Conservation (phyloP, 2,113 vertebrate genomes). For the Acrocephalus kingi region DNA sequence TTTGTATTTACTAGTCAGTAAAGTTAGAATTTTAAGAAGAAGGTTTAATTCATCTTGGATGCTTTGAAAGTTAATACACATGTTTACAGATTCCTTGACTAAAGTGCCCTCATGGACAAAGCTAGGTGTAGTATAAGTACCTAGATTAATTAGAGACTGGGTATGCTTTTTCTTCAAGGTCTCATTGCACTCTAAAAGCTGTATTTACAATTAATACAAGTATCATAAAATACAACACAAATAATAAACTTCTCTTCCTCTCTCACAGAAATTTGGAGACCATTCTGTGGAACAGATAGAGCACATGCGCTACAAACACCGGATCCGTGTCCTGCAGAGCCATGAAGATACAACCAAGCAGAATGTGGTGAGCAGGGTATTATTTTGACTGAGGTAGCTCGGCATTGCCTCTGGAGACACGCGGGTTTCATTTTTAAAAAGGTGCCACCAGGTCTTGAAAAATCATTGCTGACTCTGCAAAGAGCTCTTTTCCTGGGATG, state of each 20-base stretch:
- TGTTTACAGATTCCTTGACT: neutral
- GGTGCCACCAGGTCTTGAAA: neutral
- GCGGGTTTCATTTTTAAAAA: neutral
- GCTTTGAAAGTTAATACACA: neutral
- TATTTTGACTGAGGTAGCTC: neutral
- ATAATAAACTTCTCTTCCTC: neutral
- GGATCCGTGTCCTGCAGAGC: conserved; percentile 89
- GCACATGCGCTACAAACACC: conserved; percentile 87
- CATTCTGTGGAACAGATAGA: conserved; percentile 90
- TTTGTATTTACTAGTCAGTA: neutral
- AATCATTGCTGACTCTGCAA: neutral
- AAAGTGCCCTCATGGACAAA: neutral
- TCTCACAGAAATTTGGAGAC: conserved; percentile 86
- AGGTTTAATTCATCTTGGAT: neutral
- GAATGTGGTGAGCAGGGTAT: conserved; percentile 83
- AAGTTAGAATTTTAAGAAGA: neutral
- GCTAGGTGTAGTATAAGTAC: neutral
- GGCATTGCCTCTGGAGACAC: neutral
- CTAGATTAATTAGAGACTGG: neutral
- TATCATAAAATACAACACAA: neutral
- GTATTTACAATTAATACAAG: neutral
- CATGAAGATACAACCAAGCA: conserved; percentile 94
- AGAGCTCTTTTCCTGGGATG: neutral
- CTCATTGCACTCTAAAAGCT: neutral
- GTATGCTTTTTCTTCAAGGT: neutral